These are phyloP conservation scores for Prunella himalayana DNA, from an alignment of 2,113 vertebrate genomes.

Conservation along the genomic window DNA sequence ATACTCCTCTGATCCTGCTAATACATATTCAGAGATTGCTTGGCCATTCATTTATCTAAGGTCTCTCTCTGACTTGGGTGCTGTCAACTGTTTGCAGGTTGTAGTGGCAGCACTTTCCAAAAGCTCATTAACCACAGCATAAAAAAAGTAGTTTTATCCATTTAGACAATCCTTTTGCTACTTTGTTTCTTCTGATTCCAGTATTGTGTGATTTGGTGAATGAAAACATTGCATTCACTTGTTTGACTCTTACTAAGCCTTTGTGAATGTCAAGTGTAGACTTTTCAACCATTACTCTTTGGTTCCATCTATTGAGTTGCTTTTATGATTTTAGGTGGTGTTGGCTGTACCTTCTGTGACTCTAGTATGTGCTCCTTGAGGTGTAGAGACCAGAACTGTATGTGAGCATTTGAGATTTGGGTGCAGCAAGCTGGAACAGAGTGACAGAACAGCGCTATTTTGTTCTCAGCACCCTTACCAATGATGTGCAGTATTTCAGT, in stretches of 20 bases:
- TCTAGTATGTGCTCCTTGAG: neutral
- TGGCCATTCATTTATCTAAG: neutral
- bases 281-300: neutral
- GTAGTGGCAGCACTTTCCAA: neutral
- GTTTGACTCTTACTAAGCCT: neutral
- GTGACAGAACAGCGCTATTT: neutral
- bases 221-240: neutral
- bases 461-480: neutral
- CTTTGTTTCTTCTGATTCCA: neutral
- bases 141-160: neutral
- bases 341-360: neutral
- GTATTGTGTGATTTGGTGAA: neutral
- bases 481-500: neutral
- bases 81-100: neutral
- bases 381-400: neutral
- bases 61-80: neutral
- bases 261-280: neutral
- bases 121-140: neutral
- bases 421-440: neutral
- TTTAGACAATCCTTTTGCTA: neutral
- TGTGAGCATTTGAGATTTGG: neutral
- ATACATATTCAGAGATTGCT: accelerated
- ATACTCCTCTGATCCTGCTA: neutral
- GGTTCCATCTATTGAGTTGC: neutral
- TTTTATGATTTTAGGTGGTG: neutral